Conservation (phyloP, 2,888 invertebrate genomes). For the Hypolimnas misippus region DNA sequence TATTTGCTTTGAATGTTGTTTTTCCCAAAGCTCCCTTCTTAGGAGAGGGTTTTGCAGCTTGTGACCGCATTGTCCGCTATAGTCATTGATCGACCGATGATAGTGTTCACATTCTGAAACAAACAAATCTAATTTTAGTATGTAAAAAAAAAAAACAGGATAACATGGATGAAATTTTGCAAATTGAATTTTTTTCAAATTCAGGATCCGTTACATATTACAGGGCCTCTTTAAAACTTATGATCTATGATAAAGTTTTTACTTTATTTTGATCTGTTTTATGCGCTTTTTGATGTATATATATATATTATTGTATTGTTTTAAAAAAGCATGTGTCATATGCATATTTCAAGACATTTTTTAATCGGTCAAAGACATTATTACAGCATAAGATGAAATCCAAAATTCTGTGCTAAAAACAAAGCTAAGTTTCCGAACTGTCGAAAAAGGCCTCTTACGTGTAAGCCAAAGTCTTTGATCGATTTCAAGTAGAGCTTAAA, state of each 20-base stretch:
- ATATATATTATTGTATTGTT: no score
- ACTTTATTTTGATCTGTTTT: no score
- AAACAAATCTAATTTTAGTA: conserved; percentile 47
- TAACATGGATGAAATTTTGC: no score
- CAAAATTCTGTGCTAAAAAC: conserved; percentile 21
- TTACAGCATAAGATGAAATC: neutral
- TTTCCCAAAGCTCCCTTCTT: conserved; percentile 75
- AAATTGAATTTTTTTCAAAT: no score
- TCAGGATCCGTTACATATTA: no score
- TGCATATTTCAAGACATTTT: no score
- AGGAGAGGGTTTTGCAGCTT: conserved; percentile 73
- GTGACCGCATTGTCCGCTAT: conserved; percentile 79
- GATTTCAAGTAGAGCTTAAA: conserved; percentile 6
- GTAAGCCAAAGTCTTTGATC: conserved; percentile 11
- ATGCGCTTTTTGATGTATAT: no score
- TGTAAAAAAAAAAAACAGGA: neutral
- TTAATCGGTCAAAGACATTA: neutral
- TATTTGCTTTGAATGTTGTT: conserved; percentile 63
- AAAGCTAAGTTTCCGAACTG: conserved; percentile 29
- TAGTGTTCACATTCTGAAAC: conserved; percentile 76
- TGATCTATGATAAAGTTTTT: no score
- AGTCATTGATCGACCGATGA: conserved; percentile 68
- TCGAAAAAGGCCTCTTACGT: conserved; percentile 38
- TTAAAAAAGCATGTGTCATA: no score
- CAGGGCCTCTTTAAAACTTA: no score